Conservation (phyloP, 2,113 vertebrate species). For the Opisthocomus hoazin region DNA sequence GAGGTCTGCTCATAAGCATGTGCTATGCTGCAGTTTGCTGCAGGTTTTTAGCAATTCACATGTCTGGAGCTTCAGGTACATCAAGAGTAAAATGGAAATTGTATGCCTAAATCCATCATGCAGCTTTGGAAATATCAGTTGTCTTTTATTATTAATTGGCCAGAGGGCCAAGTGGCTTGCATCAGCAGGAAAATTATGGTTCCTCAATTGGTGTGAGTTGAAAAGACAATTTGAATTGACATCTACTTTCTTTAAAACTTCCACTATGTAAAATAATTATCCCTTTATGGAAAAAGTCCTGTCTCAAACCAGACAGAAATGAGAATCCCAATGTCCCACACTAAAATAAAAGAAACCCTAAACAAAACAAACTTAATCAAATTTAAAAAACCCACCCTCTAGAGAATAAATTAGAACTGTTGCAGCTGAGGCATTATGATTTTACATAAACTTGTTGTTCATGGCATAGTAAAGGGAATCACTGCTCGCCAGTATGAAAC, state of each 20-base stretch:
- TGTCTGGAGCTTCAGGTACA: not conserved
- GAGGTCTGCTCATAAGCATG: not conserved
- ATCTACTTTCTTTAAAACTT: not conserved
- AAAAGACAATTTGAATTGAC: not conserved
- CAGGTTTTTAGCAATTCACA: not conserved
- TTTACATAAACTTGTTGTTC: not conserved
- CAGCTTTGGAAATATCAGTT: not conserved
- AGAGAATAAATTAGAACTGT: not conserved
- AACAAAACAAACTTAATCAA: not conserved
- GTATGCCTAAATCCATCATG: not conserved
- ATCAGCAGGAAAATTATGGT: not conserved
- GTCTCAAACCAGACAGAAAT: not conserved
- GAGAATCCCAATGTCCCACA: not conserved
- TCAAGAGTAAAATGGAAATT: not conserved
- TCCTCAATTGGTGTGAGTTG: not conserved
- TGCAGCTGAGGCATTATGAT: not conserved
- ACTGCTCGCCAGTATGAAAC: not conserved
- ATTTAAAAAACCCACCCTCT: not conserved
- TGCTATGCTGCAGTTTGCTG: not conserved
- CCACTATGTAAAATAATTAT: not conserved
- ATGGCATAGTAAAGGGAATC: not conserved
- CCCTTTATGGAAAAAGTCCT: not conserved
- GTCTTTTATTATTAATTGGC: not conserved
- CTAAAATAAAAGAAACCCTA: not conserved
- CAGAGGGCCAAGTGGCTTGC: not conserved